Evolutionary conservation across 2,888 invertebrate species (phyloP).

Genomic region (Serrognathus titanus): DNA sequence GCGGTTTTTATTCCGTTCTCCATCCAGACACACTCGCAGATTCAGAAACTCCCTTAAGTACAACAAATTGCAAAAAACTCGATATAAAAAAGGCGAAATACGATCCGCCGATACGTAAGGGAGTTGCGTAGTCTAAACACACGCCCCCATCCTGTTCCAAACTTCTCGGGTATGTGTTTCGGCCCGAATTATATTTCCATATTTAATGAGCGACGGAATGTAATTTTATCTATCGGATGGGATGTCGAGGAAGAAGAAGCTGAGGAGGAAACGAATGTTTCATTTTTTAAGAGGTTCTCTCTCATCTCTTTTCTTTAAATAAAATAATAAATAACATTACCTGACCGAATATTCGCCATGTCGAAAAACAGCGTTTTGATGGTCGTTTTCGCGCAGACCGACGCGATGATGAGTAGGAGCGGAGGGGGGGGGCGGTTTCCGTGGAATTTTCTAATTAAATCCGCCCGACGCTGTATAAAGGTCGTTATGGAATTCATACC

Average conservation of each 20-base stretch:
- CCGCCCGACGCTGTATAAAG: slow-evolving; percentile 38
- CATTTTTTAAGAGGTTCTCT: no score
- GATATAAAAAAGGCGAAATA: not conserved
- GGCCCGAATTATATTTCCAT: slow-evolving; percentile 27
- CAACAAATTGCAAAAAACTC: not conserved
- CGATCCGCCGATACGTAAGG: slow-evolving; percentile 5
- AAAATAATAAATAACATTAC: no score
- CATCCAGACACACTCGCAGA: not conserved
- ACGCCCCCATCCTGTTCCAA: slow-evolving; percentile 15
- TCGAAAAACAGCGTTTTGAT: no score
- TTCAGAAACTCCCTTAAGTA: not conserved
- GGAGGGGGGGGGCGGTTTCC: slow-evolving; percentile 2
- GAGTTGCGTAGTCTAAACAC: slow-evolving; percentile 13
- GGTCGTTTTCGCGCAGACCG: no score
- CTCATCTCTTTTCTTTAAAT: no score
- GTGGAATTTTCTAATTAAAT: slow-evolving; percentile 46
- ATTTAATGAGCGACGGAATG: slow-evolving; percentile 24
- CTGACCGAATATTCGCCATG: no score
- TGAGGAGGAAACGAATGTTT: not conserved
- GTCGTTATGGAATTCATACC: slow-evolving; percentile 47
- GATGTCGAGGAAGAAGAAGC: slow-evolving; percentile 18
- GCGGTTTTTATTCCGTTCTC: not conserved
- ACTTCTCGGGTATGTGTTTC: slow-evolving; percentile 13
- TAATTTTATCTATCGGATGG: slow-evolving; percentile 12
- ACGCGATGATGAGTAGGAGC: slow-evolving; percentile 4